phyloP scores from a whole-genome alignment of 2,113 vertebrate genomes.

The Chaetops frenatus region DNA sequence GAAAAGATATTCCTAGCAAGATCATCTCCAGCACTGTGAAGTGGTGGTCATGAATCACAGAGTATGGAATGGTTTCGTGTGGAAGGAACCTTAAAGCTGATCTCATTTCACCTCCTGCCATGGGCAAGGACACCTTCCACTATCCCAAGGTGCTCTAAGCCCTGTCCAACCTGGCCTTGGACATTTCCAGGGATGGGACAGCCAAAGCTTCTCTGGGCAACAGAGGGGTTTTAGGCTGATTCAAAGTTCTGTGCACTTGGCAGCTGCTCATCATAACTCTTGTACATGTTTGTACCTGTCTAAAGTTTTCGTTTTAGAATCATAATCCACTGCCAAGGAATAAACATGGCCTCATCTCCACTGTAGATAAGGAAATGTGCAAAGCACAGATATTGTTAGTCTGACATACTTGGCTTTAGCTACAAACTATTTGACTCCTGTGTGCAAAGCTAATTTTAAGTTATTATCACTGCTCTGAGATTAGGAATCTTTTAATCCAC shows the following conservation, averaged over 20 bases:
- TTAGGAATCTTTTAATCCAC: background rate
- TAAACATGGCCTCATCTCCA: background rate
- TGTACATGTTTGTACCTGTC: background rate
- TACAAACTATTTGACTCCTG: background rate
- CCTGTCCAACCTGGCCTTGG: background rate
- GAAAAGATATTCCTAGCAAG: background rate
- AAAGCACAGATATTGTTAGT: background rate
- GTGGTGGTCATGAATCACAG: background rate
- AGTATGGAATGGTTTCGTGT: background rate
- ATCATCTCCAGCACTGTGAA: background rate
- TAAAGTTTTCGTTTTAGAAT: background rate
- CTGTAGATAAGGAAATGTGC: background rate
- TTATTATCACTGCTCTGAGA: background rate
- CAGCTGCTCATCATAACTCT: background rate
- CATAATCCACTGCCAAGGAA: background rate
- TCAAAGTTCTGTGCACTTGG: background rate
- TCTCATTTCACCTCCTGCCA: background rate
- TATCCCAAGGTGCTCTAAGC: background rate
- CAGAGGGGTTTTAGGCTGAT: background rate
- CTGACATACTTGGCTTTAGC: background rate
- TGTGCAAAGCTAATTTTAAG: background rate
- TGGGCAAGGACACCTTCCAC: background rate
- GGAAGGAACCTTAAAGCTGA: background rate
- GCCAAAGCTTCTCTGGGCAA: background rate
- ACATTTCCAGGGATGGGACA: background rate